Evolutionary conservation across 2,797 vertebrate genomes (phyloP).

Genomic region (Acanthis flammea): DNA sequence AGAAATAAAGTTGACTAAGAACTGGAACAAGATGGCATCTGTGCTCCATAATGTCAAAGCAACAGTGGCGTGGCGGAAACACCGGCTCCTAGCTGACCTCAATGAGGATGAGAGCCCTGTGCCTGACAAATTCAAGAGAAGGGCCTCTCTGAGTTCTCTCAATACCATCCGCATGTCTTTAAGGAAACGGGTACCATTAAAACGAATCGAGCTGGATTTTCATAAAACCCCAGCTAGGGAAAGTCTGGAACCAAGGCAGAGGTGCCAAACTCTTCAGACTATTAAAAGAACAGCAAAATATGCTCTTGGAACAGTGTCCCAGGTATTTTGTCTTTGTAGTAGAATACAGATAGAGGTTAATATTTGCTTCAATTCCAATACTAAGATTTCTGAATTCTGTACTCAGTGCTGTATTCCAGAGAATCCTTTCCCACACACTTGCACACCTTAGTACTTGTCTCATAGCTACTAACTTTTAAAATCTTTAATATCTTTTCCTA

Average conservation of each 20-base stretch:
- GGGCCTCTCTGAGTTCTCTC: slow-evolving; percentile 77
- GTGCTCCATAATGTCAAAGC: slow-evolving; percentile 77
- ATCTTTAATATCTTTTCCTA: neutral
- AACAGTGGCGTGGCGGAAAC: slow-evolving; percentile 79
- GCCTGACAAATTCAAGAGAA: slow-evolving; percentile 75
- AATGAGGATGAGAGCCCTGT: slow-evolving; percentile 76
- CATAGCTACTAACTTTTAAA: neutral
- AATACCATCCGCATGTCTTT: slow-evolving; percentile 85
- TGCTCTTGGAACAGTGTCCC: slow-evolving; percentile 82
- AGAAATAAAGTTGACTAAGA: neutral
- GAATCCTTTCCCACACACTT: neutral
- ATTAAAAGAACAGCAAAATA: slow-evolving; percentile 83
- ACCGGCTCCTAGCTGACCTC: slow-evolving; percentile 79
- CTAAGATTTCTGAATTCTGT: neutral
- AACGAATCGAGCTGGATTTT: slow-evolving; percentile 78
- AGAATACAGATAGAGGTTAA: neutral
- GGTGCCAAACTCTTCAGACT: slow-evolving; percentile 72
- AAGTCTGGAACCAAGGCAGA: slow-evolving; percentile 69
- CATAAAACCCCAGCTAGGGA: slow-evolving; percentile 77
- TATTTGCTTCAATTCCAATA: neutral
- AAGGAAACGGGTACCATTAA: slow-evolving; percentile 85
- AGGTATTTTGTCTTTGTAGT: slow-evolving; percentile 75
- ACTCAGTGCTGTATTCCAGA: neutral
- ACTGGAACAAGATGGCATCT: slow-evolving; percentile 67
- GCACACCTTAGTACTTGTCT: neutral